These are phyloP conservation scores for Apomyelois bistriatella DNA, from an alignment of 2,888 invertebrate genomes.

Conservation along the genomic window DNA sequence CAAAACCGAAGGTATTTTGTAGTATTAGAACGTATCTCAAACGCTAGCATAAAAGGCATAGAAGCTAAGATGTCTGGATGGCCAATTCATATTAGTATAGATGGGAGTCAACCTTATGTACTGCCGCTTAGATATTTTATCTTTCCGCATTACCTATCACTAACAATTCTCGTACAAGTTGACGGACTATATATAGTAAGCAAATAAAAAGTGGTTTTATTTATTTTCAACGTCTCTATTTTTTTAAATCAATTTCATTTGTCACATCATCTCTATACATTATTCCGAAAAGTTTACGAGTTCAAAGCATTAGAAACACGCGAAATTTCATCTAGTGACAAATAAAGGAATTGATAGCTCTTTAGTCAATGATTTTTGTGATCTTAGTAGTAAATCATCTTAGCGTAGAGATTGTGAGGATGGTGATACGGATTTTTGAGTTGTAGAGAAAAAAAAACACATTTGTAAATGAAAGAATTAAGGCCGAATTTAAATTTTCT, in stretches of 20 bases:
- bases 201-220: too few relatives aligned
- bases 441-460: neutral
- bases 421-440: constrained; percentile 10
- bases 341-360: constrained; percentile 66
- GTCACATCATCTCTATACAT: neutral
- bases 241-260: neutral
- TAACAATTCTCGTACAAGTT: too few relatives aligned
- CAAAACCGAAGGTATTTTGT: too few relatives aligned
- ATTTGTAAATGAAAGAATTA: neutral
- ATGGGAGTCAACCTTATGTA: too few relatives aligned
- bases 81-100: too few relatives aligned
- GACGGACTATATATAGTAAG: too few relatives aligned
- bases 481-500: too few relatives aligned
- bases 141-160: too few relatives aligned
- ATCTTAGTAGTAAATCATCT: constrained; percentile 54
- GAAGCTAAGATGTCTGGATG: too few relatives aligned
- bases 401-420: constrained; percentile 23
- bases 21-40: too few relatives aligned
- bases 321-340: constrained; percentile 38
- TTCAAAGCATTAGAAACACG: constrained; percentile 18
- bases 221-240: neutral
- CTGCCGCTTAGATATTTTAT: too few relatives aligned
- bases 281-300: neutral
- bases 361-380: constrained; percentile 69
- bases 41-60: too few relatives aligned